phyloP scores from a whole-genome alignment of 2,113 vertebrate genomes.

The Platichthys stellatus region DNA sequence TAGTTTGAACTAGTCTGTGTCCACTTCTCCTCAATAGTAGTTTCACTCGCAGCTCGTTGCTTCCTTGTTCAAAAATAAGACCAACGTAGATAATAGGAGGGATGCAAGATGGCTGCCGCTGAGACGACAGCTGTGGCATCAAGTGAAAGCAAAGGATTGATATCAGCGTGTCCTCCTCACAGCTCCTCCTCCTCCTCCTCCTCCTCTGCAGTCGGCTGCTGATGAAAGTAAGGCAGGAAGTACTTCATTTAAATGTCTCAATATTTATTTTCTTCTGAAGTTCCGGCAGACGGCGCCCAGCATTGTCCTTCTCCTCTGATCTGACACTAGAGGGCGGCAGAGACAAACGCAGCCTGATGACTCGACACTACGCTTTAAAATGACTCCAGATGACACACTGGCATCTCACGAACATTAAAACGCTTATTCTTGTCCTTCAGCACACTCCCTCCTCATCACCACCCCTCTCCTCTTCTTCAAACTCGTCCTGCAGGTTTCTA shows the following conservation, averaged over 20 bases:
- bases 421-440: constrained; percentile 27
- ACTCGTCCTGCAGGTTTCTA: constrained; percentile 22
- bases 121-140: constrained; percentile 33
- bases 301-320: constrained; percentile 6
- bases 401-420: constrained; percentile 48
- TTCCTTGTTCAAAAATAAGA: constrained; percentile 42
- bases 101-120: constrained; percentile 38
- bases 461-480: neutral
- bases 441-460: neutral
- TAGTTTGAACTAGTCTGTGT: constrained; percentile 48
- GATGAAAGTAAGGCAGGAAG: constrained; percentile 75
- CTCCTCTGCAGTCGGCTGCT: constrained; percentile 32
- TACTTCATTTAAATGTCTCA: constrained; percentile 43
- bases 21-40: constrained; percentile 79
- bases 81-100: constrained; percentile 29
- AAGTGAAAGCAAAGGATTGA: constrained; percentile 54
- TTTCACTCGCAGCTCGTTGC: constrained; percentile 30
- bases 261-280: constrained; percentile 30
- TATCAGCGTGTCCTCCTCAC: constrained; percentile 33
- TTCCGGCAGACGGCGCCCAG: constrained; percentile 5
- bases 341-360: constrained; percentile 23
- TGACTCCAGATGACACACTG: constrained; percentile 30
- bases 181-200: neutral
- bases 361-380: neutral
- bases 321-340: constrained; percentile 52